Conservation (phyloP, 2,113 vertebrate genomes). For the Trachemys scripta region DNA sequence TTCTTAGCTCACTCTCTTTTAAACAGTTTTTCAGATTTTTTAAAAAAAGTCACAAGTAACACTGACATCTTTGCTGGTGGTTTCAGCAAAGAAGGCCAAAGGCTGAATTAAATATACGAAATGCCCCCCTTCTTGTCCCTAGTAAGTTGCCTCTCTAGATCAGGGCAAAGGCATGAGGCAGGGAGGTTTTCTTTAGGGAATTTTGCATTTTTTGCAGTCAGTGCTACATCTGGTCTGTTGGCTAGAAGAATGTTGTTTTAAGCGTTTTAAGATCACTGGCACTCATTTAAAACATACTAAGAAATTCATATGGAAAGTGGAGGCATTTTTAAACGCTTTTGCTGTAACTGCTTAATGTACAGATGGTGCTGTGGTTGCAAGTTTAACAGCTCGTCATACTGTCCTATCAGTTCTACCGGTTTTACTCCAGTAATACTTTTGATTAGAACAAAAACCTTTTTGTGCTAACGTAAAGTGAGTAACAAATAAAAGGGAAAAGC, state of each 20-base stretch:
- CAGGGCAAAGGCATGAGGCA: not conserved
- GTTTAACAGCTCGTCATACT: not conserved
- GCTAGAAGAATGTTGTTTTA: not conserved
- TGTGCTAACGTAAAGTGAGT: not conserved
- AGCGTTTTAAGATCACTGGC: not conserved
- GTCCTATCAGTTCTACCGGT: not conserved
- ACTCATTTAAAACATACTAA: not conserved
- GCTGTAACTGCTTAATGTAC: not conserved
- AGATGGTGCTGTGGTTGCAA: not conserved
- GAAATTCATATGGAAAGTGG: not conserved
- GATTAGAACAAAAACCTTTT: conserved; percentile 38
- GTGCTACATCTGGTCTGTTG: not conserved
- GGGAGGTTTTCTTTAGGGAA: not conserved
- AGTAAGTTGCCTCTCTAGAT: not conserved
- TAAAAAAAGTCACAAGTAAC: not conserved
- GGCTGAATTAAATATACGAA: not conserved
- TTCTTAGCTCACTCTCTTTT: not conserved
- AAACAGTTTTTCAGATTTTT: not conserved
- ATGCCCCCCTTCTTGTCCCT: not conserved
- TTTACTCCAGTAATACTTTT: conserved; percentile 5
- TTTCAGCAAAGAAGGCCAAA: not conserved
- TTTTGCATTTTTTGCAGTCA: not conserved
- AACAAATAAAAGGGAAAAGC: conserved; percentile 30
- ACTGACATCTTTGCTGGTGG: conserved; percentile 14
- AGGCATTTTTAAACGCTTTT: not conserved